Percentiles rank a stretch among this genome's conserved stretches.
phyloP scores from a whole-genome alignment of 2,113 vertebrate genomes.

The Columbina picui region DNA sequence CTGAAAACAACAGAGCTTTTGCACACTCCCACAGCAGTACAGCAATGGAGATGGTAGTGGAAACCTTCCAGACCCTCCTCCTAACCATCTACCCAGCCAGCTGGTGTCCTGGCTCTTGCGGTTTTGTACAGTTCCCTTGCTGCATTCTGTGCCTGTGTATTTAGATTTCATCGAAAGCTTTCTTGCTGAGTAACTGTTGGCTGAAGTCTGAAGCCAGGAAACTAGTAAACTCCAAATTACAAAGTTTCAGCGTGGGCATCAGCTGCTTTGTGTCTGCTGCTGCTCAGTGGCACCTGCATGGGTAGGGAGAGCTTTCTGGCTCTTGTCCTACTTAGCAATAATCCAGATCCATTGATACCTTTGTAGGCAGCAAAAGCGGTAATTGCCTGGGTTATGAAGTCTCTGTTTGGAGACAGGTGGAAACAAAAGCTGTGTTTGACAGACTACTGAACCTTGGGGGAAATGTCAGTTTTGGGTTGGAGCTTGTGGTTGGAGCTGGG shows the following conservation, averaged over 20 bases:
- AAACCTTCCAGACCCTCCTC: not conserved
- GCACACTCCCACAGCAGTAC: not conserved
- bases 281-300: not conserved
- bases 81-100: not conserved
- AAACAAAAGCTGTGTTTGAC: not conserved
- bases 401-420: not conserved
- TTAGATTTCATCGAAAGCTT: not conserved
- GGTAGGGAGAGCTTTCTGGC: not conserved
- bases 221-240: not conserved
- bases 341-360: not conserved
- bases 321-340: not conserved
- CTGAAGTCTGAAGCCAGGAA: not conserved
- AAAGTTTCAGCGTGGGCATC: not conserved
- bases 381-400: not conserved
- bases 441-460: not conserved
- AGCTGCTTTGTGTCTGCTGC: not conserved
- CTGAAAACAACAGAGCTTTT: slow-evolving; percentile 30
- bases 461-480: not conserved
- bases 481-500: not conserved
- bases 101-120: not conserved
- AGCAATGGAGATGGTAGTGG: not conserved
- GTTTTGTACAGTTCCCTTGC: not conserved
- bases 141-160: not conserved
- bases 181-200: not conserved
- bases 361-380: not conserved